phyloP scores from a whole-genome alignment of 2,797 vertebrate genomes.

The Enteromius argenteus region DNA sequence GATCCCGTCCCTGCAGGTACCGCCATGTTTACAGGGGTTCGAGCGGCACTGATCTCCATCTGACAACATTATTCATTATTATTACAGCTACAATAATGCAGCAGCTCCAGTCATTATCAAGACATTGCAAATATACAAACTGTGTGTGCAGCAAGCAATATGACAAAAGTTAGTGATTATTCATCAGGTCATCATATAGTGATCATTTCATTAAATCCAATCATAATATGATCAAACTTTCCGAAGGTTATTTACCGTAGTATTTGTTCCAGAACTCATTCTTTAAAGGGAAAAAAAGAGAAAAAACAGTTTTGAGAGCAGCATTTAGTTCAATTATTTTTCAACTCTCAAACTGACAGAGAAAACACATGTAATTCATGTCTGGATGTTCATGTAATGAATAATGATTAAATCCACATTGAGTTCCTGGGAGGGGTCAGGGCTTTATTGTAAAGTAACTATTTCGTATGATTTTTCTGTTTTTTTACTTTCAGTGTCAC shows the following conservation, averaged over 20 bases:
- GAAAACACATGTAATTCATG: background rate
- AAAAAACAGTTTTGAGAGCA: background rate
- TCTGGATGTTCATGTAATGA: background rate
- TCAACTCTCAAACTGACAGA: background rate
- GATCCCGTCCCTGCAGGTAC: constrained; percentile 78
- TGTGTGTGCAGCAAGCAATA: background rate
- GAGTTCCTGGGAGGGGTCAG: background rate
- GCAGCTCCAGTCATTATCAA: background rate
- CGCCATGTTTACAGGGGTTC: constrained; percentile 85
- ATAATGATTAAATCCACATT: background rate
- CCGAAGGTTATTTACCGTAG: constrained; percentile 73
- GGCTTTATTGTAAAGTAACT: background rate
- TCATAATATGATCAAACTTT: background rate
- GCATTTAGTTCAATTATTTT: background rate
- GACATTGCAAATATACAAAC: background rate
- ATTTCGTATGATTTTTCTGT: background rate
- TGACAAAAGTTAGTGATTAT: background rate
- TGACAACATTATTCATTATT: constrained; percentile 50
- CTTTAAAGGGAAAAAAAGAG: constrained; percentile 66
- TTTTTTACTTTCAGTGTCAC: background rate
- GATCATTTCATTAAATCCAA: background rate
- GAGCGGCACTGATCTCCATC: constrained; percentile 82
- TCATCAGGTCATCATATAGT: background rate
- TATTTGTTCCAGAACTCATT: constrained; percentile 83
- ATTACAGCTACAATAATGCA: background rate